Evolutionary conservation across 1,140 invertebrate genomes (phyloP).

Genomic region (Dendrolimus punctatus): DNA sequence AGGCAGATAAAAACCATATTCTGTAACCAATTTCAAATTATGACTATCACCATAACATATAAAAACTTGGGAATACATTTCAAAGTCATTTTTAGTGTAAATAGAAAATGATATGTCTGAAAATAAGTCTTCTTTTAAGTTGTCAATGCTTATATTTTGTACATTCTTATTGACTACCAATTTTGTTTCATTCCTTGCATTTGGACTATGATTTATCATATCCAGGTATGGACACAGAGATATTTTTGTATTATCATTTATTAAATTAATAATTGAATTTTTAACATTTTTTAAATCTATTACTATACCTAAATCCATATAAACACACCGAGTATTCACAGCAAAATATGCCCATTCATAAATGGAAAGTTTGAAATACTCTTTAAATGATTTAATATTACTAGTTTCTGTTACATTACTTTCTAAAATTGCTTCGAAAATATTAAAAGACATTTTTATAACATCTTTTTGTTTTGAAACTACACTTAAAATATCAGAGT

Average conservation of each 20-base stretch:
- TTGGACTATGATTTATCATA: constrained; percentile 80
- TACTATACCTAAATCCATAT: constrained; percentile 62
- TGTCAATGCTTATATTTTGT: constrained; percentile 62
- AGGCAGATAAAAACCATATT: constrained; percentile 81
- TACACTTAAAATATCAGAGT: constrained; percentile 49
- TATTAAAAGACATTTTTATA: constrained; percentile 56
- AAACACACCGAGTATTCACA: constrained; percentile 83
- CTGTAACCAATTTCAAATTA: constrained; percentile 78
- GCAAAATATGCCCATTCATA: constrained; percentile 79
- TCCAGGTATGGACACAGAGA: constrained; percentile 86
- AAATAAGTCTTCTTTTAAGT: constrained; percentile 46
- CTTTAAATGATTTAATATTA: constrained; percentile 28
- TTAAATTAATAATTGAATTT: constrained; percentile 39
- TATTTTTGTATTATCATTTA: constrained; percentile 72
- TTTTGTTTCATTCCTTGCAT: constrained; percentile 71
- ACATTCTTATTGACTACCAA: constrained; percentile 53
- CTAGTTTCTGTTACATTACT: constrained; percentile 27
- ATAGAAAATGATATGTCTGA: constrained; percentile 68
- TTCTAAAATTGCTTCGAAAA: constrained; percentile 50
- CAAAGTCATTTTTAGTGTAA: constrained; percentile 71
- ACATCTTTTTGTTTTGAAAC: constrained; percentile 44
- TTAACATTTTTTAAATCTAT: constrained; percentile 44
- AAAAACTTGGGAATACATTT: constrained; percentile 76
- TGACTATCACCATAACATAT: constrained; percentile 84
- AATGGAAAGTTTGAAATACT: constrained; percentile 48